Conservation (phyloP, 64 coral and sea anemone genomes). For the Pachyseris speciosa region DNA sequence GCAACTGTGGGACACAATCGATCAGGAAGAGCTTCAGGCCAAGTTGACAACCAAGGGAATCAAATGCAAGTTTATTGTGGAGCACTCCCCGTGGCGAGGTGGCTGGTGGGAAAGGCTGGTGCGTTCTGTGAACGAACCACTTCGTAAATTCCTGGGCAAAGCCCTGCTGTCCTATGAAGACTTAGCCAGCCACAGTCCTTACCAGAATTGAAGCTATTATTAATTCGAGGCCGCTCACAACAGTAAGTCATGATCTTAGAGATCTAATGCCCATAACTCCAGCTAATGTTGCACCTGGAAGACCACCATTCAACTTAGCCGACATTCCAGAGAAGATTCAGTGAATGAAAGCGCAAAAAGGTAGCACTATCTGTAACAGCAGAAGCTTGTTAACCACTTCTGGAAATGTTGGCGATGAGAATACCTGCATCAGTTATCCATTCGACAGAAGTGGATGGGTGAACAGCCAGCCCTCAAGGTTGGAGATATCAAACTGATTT, state of each 20-base stretch:
- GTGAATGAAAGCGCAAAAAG: neutral
- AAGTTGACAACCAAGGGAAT: conserved; percentile 4
- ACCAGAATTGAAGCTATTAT: conserved; percentile 41
- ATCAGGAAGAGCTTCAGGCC: too few relatives aligned
- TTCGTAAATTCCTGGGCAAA: neutral
- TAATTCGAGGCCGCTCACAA: conserved; percentile 30
- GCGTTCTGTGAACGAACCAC: conserved; percentile 13
- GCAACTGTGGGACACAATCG: too few relatives aligned
- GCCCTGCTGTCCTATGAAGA: neutral
- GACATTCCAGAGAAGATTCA: neutral
- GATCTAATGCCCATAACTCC: conserved; percentile 5
- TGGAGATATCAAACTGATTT: too few relatives aligned
- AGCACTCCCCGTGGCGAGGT: neutral
- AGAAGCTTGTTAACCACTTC: too few relatives aligned
- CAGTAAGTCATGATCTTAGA: conserved; percentile 1
- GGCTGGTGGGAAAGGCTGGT: neutral
- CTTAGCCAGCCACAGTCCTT: conserved; percentile 8
- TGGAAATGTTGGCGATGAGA: too few relatives aligned
- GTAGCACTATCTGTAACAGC: conserved; percentile 9
- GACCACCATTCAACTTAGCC: neutral
- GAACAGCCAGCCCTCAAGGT: too few relatives aligned
- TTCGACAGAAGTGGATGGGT: too few relatives aligned
- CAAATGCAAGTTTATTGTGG: conserved; percentile 36
- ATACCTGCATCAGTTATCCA: too few relatives aligned
- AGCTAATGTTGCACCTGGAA: neutral